phyloP scores from a whole-genome alignment of 2,888 invertebrate genomes.

The Amphiduros pacificus region DNA sequence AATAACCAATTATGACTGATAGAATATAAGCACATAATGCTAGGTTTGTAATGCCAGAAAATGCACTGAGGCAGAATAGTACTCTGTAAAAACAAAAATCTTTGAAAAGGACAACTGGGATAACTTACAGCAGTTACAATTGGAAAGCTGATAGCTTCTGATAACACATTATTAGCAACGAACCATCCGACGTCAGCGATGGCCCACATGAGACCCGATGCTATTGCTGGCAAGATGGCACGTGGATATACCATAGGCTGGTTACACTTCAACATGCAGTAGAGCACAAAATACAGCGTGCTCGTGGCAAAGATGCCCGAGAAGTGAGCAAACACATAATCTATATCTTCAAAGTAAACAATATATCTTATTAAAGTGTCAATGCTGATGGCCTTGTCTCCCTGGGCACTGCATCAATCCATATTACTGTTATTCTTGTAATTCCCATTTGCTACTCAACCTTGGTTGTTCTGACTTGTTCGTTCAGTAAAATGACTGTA shows the following conservation, averaged over 20 bases:
- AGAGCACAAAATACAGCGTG: constrained; percentile 58
- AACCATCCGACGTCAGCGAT: constrained; percentile 62
- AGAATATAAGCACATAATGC: too few species aligned
- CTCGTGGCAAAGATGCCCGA: constrained; percentile 59
- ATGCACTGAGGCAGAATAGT: too few species aligned
- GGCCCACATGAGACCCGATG: constrained; percentile 62
- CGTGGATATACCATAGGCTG: constrained; percentile 53
- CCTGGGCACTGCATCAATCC: too few species aligned
- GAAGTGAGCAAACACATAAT: constrained; percentile 62
- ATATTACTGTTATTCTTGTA: too few species aligned
- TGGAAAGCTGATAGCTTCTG: constrained; percentile 62
- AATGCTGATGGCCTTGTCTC: too few species aligned
- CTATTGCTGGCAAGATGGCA: constrained; percentile 59
- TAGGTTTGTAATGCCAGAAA: too few species aligned
- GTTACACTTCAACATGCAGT: constrained; percentile 54
- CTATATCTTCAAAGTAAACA: constrained; percentile 45
- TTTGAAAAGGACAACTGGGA: too few species aligned
- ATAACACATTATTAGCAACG: constrained; percentile 61
- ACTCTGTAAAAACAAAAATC: too few species aligned
- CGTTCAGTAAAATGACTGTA: too few species aligned
- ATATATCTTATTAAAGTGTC: neutral
- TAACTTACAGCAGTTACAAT: constrained; percentile 57
- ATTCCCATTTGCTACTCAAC: too few species aligned
- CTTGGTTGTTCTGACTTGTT: too few species aligned
- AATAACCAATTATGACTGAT: too few species aligned